phyloP scores from a whole-genome alignment of 1,140 invertebrate genomes.

The Lucilia sericata region DNA sequence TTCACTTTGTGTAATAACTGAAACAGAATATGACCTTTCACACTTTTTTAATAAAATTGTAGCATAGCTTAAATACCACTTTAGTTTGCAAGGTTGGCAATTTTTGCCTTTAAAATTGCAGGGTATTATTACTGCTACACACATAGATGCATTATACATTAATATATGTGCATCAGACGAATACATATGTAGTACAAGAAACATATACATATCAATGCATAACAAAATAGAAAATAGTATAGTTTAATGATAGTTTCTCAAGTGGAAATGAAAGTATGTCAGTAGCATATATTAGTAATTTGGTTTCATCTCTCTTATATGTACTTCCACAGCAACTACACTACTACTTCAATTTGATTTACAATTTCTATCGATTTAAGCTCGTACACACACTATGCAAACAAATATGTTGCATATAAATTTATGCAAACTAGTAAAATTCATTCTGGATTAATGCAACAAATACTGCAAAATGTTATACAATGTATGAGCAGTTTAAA shows the following conservation, averaged over 20 bases:
- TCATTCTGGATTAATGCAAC: too few relatives aligned
- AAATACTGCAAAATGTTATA: too few relatives aligned
- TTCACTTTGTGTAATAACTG: too few relatives aligned
- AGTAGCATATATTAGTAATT: conserved; percentile 21
- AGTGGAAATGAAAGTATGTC: conserved; percentile 26
- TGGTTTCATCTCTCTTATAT: not conserved
- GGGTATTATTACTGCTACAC: too few relatives aligned
- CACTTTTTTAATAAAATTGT: too few relatives aligned
- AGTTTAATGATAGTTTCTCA: conserved; percentile 21
- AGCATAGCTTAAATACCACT: too few relatives aligned
- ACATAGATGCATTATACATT: too few relatives aligned
- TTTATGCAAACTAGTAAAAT: not conserved
- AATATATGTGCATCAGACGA: not conserved
- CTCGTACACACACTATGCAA: not conserved
- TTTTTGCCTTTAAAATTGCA: too few relatives aligned
- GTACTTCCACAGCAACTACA: not conserved
- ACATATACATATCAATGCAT: not conserved
- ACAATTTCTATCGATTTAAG: conserved; percentile 5
- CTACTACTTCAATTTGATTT: not conserved
- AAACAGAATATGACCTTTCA: too few relatives aligned
- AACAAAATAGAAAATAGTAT: conserved; percentile 21
- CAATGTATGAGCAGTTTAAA: too few relatives aligned
- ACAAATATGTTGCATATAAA: not conserved
- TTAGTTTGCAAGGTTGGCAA: too few relatives aligned
- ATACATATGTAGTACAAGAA: not conserved